phyloP scores from a whole-genome alignment of 2,113 vertebrate genomes.

The Epinephelus moara region DNA sequence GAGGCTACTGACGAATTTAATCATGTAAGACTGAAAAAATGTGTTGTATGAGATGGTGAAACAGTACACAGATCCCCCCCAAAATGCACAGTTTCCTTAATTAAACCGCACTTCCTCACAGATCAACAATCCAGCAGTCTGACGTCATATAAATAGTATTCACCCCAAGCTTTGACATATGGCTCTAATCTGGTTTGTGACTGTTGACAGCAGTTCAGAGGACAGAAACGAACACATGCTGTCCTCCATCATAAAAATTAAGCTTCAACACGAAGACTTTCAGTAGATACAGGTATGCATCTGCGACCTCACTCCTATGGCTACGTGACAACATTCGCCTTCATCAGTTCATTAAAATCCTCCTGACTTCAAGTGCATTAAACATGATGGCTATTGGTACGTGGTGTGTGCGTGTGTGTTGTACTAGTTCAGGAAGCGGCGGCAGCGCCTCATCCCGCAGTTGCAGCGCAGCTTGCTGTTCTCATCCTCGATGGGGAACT shows the following conservation, averaged over 20 bases:
- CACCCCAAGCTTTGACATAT: conserved; percentile 33
- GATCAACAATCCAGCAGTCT: conserved; percentile 18
- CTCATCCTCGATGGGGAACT: conserved; percentile 94
- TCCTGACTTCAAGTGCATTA: conserved; percentile 38
- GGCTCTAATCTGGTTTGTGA: conserved; percentile 49
- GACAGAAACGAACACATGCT: conserved; percentile 2
- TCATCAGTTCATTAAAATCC: conserved; percentile 8
- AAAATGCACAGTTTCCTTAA: conserved; percentile 1
- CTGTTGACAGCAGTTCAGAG: conserved; percentile 21
- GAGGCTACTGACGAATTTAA: conserved; percentile 23
- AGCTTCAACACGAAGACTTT: conserved; percentile 13
- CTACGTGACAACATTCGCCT: neutral
- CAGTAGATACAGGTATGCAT: conserved; percentile 34
- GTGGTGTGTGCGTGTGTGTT: neutral
- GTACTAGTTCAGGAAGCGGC: conserved; percentile 90
- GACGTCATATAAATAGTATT: conserved; percentile 48
- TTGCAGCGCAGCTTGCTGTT: conserved; percentile 93
- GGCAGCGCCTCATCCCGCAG: conserved; percentile 90
- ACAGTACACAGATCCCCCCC: neutral
- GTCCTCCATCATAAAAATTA: conserved; percentile 26
- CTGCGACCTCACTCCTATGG: neutral
- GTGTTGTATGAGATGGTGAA: conserved; percentile 14
- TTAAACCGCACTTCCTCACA: conserved; percentile 17
- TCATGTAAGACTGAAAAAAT: conserved; percentile 15
- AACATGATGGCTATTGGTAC: conserved; percentile 24